phyloP scores from a whole-genome alignment of 2,797 vertebrate species.

The Ficedula albicollis region DNA sequence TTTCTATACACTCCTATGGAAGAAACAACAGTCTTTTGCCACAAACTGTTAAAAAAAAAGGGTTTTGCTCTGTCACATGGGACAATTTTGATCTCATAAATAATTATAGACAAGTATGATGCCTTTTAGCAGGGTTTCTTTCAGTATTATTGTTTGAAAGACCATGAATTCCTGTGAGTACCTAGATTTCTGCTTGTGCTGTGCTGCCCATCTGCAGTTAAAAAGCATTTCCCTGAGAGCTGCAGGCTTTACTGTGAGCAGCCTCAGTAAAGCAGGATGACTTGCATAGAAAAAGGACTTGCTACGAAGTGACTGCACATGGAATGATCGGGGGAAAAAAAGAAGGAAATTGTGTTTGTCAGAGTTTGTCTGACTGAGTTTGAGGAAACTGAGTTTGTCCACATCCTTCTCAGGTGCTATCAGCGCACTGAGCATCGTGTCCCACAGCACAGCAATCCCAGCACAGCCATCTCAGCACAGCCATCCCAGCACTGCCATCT shows the following conservation, averaged over 20 bases:
- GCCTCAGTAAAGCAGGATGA: neutral
- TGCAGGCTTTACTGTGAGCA: neutral
- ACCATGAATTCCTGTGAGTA: neutral
- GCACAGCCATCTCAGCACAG: no score
- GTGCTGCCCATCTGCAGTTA: neutral
- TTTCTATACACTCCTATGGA: neutral
- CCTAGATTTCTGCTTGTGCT: neutral
- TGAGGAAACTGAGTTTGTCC: neutral
- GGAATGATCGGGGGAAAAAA: neutral
- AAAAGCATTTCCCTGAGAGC: neutral
- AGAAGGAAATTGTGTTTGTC: neutral
- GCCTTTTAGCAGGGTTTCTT: neutral
- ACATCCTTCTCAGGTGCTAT: neutral
- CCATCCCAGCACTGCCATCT: neutral
- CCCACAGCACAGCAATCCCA: fast-evolving
- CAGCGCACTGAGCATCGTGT: fast-evolving
- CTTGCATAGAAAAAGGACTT: neutral
- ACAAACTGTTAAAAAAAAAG: neutral
- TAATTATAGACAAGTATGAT: neutral
- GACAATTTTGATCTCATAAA: neutral
- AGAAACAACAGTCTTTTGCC: neutral
- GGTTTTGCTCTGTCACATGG: neutral
- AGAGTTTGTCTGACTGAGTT: neutral
- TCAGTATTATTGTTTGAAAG: neutral
- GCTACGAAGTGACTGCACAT: neutral